phyloP scores from a whole-genome alignment of 1,140 invertebrate species.

The Bathynomus jamesi region DNA sequence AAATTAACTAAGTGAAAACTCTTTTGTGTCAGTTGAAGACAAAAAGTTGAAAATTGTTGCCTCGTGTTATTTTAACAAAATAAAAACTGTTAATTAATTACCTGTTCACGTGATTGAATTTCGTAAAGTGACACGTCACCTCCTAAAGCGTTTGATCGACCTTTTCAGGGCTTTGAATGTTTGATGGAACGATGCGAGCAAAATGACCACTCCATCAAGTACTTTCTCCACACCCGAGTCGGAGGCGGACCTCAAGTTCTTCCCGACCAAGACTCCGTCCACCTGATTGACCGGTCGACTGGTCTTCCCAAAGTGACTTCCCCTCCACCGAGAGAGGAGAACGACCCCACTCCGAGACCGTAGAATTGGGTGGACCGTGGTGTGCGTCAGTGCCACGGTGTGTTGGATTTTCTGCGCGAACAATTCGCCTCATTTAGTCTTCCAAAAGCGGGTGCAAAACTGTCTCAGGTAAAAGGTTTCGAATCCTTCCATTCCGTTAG shows the following conservation, averaged over 20 bases:
- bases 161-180: not conserved
- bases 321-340: too few species aligned
- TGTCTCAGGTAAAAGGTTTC: not conserved
- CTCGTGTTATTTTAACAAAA: too few species aligned
- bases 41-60: too few species aligned
- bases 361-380: not conserved
- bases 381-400: not conserved
- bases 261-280: not conserved
- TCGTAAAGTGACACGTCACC: too few species aligned
- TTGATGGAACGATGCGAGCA: not conserved
- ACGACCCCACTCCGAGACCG: not conserved
- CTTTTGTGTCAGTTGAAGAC: too few species aligned
- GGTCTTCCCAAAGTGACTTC: not conserved
- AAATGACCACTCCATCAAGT: conserved; percentile 1
- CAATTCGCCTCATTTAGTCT: not conserved
- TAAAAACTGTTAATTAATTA: too few species aligned
- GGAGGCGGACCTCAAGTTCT: not conserved
- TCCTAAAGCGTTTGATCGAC: too few species aligned
- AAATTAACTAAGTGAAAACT: too few species aligned
- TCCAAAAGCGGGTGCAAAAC: not conserved
- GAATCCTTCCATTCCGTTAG: not conserved
- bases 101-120: too few species aligned
- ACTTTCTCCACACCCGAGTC: conserved; percentile 14
- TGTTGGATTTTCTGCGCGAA: not conserved
- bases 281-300: not conserved